These are phyloP conservation scores for Harpalus rubripes DNA, from an alignment of 2,888 invertebrate genomes.

Conservation along the genomic window DNA sequence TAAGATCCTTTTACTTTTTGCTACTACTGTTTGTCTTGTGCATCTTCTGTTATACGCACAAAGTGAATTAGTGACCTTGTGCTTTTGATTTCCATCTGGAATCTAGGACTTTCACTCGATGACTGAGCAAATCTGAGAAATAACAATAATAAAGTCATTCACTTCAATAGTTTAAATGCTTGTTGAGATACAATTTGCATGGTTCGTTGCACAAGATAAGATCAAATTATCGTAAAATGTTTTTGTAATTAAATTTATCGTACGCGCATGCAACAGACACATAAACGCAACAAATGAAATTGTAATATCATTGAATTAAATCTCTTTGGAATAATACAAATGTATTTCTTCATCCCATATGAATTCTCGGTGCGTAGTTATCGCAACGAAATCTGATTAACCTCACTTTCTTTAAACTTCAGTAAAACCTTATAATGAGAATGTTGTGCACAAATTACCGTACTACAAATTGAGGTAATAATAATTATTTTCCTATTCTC, in stretches of 20 bases:
- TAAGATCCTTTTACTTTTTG: neutral
- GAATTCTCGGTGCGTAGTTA: neutral
- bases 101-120: conserved; percentile 36
- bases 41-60: neutral
- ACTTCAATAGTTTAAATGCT: conserved; percentile 46
- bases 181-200: conserved; percentile 52
- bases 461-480: neutral
- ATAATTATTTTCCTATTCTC: neutral
- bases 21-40: neutral
- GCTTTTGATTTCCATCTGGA: conserved; percentile 32
- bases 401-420: neutral
- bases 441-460: neutral
- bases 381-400: neutral
- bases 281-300: conserved; percentile 52
- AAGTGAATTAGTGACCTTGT: conserved; percentile 24
- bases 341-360: conserved; percentile 31
- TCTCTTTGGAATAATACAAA: conserved; percentile 5
- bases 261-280: conserved; percentile 22
- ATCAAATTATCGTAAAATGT: conserved; percentile 51
- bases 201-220: conserved; percentile 54
- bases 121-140: conserved; percentile 14
- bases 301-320: conserved; percentile 54
- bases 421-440: neutral
- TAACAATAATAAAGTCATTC: conserved; percentile 55
- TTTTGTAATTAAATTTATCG: conserved; percentile 54